Evolutionary conservation across 2,888 invertebrate genomes (phyloP).

Genomic region (Platycheirus albimanus): DNA sequence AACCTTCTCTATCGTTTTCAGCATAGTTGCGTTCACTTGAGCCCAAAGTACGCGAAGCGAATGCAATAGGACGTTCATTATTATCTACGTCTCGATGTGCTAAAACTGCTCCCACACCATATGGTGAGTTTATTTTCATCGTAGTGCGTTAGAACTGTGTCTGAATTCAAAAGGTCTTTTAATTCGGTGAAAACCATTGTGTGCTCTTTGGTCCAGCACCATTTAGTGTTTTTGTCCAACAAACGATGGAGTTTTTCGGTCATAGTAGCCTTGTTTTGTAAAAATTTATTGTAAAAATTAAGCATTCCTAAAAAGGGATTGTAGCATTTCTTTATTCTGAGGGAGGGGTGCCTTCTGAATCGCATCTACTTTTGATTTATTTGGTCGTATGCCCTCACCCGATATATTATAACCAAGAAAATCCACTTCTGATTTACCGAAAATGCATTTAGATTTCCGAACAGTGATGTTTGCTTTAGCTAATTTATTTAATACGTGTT

Average conservation of each 20-base stretch:
- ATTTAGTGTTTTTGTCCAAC: slow-evolving; percentile 30
- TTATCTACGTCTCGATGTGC: slow-evolving; percentile 36
- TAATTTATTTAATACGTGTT: slow-evolving; percentile 30
- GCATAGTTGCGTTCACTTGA: too few relatives aligned
- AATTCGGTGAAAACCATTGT: slow-evolving; percentile 15
- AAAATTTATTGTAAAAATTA: slow-evolving; percentile 26
- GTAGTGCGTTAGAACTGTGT: slow-evolving; percentile 34
- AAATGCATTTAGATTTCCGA: slow-evolving; percentile 33
- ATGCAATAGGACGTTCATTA: slow-evolving; percentile 32
- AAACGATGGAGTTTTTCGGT: slow-evolving; percentile 32
- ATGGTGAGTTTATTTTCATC: slow-evolving; percentile 36
- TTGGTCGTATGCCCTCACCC: slow-evolving; percentile 13
- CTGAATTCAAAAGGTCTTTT: slow-evolving; percentile 19
- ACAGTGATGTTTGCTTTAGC: slow-evolving; percentile 21
- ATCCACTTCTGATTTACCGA: slow-evolving; percentile 35
- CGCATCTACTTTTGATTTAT: too few relatives aligned
- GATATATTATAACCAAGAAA: slow-evolving; percentile 41
- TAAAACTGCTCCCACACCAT: too few relatives aligned
- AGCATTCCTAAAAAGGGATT: slow-evolving; percentile 30
- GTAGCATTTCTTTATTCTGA: slow-evolving; percentile 34
- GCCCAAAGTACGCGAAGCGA: slow-evolving; percentile 29
- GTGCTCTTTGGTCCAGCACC: slow-evolving; percentile 32
- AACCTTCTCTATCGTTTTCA: slow-evolving; percentile 33
- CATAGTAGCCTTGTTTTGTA: slow-evolving; percentile 26
- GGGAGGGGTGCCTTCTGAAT: slow-evolving; percentile 15